A percentile compares a stretch with the other conserved stretches of the same genome.
Conservation (phyloP, 2,888 invertebrate genomes). For the Petrolisthes cinctipes region DNA sequence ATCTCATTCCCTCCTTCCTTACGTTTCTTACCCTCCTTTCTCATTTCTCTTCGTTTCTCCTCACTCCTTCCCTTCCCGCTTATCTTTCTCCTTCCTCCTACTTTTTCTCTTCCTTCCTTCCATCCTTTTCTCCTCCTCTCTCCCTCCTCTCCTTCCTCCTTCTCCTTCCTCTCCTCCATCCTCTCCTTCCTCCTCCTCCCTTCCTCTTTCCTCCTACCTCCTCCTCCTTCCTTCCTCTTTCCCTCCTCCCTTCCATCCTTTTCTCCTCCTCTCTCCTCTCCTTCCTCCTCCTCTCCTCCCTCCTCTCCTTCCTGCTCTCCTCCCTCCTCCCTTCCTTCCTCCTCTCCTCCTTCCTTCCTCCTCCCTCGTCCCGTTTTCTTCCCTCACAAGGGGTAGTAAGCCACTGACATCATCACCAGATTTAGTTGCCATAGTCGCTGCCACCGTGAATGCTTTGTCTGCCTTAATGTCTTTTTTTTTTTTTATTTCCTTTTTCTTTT, state of each 20-base stretch:
- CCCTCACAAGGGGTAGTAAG: slow-evolving; percentile 6
- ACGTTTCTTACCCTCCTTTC: background rate
- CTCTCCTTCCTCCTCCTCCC: background rate
- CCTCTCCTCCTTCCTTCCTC: slow-evolving; percentile 23
- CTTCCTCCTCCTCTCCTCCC: background rate
- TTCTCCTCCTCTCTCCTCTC: background rate
- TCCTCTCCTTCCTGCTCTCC: background rate
- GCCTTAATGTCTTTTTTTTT: background rate
- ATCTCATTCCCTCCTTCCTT: background rate
- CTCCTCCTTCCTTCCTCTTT: background rate
- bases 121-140: background rate
- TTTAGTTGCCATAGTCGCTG: slow-evolving; percentile 38
- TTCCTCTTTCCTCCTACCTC: background rate
- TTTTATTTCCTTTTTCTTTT: background rate
- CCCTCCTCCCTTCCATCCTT: background rate
- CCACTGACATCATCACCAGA: slow-evolving; percentile 53
- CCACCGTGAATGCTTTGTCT: slow-evolving; percentile 4
- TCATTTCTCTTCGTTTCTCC: background rate
- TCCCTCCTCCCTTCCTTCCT: background rate
- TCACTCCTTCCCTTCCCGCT: background rate
- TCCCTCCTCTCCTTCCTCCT: background rate
- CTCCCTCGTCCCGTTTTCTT: background rate
- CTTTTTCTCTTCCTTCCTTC: background rate
- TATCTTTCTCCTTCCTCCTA: background rate
- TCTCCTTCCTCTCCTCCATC: background rate